These are phyloP conservation scores for Amphipyra berbera DNA, from an alignment of 2,888 invertebrate genomes.

Conservation along the genomic window DNA sequence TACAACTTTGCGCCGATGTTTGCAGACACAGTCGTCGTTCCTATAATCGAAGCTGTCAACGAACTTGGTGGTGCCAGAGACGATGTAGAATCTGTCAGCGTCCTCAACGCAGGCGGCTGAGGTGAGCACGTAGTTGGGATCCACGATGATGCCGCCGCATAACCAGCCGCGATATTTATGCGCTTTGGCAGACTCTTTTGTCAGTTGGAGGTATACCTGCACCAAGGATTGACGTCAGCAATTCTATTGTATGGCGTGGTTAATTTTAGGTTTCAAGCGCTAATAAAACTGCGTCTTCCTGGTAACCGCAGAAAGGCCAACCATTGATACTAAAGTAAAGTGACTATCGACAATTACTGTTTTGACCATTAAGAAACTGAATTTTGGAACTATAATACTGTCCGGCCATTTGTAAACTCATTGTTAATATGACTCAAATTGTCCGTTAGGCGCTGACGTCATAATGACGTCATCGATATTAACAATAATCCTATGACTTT, in stretches of 20 bases:
- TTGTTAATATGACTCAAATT: too few relatives aligned
- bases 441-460: too few relatives aligned
- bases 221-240: neutral
- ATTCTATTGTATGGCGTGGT: neutral
- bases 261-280: neutral
- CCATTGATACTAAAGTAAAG: too few relatives aligned
- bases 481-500: too few relatives aligned
- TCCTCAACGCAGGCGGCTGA: slow-evolving; percentile 87
- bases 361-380: too few relatives aligned
- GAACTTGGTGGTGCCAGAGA: slow-evolving; percentile 82
- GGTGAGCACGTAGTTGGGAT: slow-evolving; percentile 79
- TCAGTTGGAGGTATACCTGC: slow-evolving; percentile 84
- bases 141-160: slow-evolving; percentile 84
- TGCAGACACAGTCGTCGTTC: slow-evolving; percentile 78
- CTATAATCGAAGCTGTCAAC: slow-evolving; percentile 84
- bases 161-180: slow-evolving; percentile 86
- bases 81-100: slow-evolving; percentile 84
- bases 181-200: slow-evolving; percentile 84
- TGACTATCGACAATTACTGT: too few relatives aligned
- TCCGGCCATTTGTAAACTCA: too few relatives aligned
- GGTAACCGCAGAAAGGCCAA: neutral
- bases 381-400: too few relatives aligned
- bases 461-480: too few relatives aligned
- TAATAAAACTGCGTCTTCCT: neutral
- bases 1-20: slow-evolving; percentile 80